Evolutionary conservation across 1,140 invertebrate species (phyloP), one percentile per base, ranked within the genome.

Genomic region (Caenorhabditis tropicalis): DNA sequence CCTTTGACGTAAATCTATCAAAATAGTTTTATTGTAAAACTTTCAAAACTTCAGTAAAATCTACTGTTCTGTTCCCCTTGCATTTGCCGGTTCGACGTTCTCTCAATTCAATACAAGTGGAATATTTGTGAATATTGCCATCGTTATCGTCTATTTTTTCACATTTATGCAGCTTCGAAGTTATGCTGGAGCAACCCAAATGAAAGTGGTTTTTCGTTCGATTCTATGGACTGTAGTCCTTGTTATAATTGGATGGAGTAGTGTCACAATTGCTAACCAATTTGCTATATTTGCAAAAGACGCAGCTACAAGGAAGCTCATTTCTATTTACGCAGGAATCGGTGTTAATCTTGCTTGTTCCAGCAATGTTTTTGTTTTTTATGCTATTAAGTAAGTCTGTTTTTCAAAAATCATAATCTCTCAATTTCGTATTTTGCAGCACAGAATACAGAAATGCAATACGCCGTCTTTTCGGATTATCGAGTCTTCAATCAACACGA

Each of bases 221-320:
- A 74, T 74, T 74, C 21, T 74, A 1, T 74, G 65, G 65, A 74
- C 65, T 21, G 65, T 74, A 21, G n/a, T 74, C 6, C 29, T 74
- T 0, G 65, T 74, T 9, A 74, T 74, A 43, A 74, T 74, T n/a
- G 65, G 65, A 21, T 74, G 65, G 65, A 74, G 65, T 43, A 74
- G 65, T 74, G 65, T 74, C 0, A 74, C 65, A 15, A 43, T 74
- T 46, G 65, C 65, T 15, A 74, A 74, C 33, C 65, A 74, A n/a
- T 74, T 74, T 24, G 65, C 65, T 24, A 74, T 74, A 24, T 74
- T 74, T 43, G 65, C 65, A 16, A 74, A 74, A 46, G 65, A 74
- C 15, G 65, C 65, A 0, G n/a, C 65, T 0, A 74, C 65, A 10
- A 33, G 65, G 36, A 74, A 74, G 36, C 65, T 74, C 33, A 74